Base-by-base conservation (phyloP, 1,140 invertebrate genomes). In the Halyomorpha halys region DNA sequence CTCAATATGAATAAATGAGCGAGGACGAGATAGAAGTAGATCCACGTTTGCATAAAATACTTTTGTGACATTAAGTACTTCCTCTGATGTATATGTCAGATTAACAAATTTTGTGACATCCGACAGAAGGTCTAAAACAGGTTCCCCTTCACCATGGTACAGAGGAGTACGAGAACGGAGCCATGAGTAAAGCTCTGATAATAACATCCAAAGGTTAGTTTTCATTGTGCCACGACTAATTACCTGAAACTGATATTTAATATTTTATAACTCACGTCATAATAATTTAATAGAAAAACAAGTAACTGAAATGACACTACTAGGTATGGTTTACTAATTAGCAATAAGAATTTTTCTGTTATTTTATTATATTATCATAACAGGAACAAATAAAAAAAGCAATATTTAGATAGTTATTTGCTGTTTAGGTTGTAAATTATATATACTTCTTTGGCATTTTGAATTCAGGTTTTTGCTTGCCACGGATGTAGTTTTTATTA, bases 171-270 rank as follows among this genome's bases (percentile, higher is more conserved):
- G 3, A 18, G 47, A 49, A 18, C 11, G n/a, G 47, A 21, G 19
- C 47, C 47, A 49, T 2, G 47, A 49, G 19, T 49, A 18, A 49
- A 49, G 47, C 3, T 49, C 47, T 34, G 25, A 67, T 51, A 9
- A 66, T 44, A 16, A 60, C 49, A 0, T 49, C 54, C 25, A 69
- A 39, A 30, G 61, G 5, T 49, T 67, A n/a, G 68, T 65, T 25
- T 69, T 67, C 16, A 62, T 82, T 64, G 82, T 86, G 0, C 85
- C 85, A 44, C 83, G 77, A 1, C 79, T 83, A 11, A 85, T 71
- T 4, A 78, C 79, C 13, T 74, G 78, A 69, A 86, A 86, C 77
- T 84, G 34, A 39, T 11, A 39, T 11, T 6, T 9, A 6, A 39
- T 39, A 39, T 39, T 39, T 39, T 39, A 39, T 39, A 39, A 39